Conservation (phyloP, 2,113 vertebrate species). For the Thamnophis sirtalis region DNA sequence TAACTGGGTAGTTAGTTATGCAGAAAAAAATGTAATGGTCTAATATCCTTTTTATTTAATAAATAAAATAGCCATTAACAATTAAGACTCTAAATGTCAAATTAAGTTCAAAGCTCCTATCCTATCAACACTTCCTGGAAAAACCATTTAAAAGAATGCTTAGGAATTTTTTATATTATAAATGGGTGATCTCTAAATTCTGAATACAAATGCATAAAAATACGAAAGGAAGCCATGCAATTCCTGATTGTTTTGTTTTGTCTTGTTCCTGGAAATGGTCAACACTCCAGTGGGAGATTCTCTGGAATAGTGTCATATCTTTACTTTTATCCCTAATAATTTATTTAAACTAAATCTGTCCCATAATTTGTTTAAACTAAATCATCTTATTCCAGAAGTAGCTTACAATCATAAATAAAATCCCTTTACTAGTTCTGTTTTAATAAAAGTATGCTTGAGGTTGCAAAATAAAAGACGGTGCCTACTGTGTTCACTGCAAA, state of each 20-base stretch:
- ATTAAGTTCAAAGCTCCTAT: not conserved
- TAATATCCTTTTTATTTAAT: constrained; percentile 27
- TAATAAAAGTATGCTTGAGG: not conserved
- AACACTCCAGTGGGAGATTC: not conserved
- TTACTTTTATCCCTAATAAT: not conserved
- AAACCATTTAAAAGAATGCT: not conserved
- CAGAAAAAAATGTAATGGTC: constrained; percentile 21
- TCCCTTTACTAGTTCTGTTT: not conserved
- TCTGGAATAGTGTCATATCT: not conserved
- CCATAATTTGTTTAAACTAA: not conserved
- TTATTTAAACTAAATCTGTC: not conserved
- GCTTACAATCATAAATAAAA: not conserved
- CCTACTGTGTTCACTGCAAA: not conserved
- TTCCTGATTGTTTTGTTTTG: not conserved
- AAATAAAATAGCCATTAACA: constrained; percentile 43
- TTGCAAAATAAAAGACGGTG: not conserved
- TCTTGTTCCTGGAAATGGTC: not conserved
- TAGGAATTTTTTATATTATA: not conserved
- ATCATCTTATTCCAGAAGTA: not conserved
- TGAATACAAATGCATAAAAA: not conserved
- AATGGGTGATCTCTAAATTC: not conserved
- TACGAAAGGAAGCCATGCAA: not conserved
- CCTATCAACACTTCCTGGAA: not conserved
- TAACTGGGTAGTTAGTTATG: constrained; percentile 23
- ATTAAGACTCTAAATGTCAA: constrained; percentile 25